Evolutionary conservation across 1,140 invertebrate genomes (phyloP).

Genomic region (Solen grandis): DNA sequence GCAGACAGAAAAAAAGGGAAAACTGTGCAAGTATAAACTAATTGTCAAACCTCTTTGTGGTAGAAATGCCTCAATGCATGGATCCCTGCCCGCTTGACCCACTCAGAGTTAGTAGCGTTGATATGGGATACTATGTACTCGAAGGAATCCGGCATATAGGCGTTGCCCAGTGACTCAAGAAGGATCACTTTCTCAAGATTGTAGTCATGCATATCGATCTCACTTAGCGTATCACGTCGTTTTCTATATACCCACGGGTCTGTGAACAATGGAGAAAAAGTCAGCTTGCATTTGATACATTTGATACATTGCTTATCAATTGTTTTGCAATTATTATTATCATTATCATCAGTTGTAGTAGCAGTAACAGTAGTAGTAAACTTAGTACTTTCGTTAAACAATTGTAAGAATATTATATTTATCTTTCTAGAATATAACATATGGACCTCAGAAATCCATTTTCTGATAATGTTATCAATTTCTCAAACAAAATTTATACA

Average conservation of each 20-base stretch:
- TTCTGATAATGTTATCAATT: no score
- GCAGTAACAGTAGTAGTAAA: no score
- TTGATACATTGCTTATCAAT: no score
- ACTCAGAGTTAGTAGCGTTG: constrained; percentile 60
- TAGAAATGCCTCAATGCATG: constrained; percentile 57
- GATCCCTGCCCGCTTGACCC: constrained; percentile 62
- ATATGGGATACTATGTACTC: constrained; percentile 65
- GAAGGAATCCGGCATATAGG: constrained; percentile 50
- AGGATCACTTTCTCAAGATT: constrained; percentile 56
- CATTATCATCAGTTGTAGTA: no score
- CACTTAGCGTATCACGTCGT: constrained; percentile 52
- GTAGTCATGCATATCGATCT: constrained; percentile 31
- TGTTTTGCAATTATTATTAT: no score
- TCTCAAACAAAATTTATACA: no score
- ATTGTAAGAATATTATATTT: no score
- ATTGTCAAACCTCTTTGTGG: constrained; percentile 37
- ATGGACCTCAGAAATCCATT: not conserved
- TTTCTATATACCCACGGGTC: constrained; percentile 57
- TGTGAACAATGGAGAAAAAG: no score
- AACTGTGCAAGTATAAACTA: no score
- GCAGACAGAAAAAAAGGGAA: no score
- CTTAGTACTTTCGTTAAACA: no score
- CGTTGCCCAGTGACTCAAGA: constrained; percentile 60
- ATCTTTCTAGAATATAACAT: not conserved
- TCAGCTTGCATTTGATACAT: no score